Base-by-base conservation (phyloP, 2,113 vertebrate genomes). In the Baryphthengus martii region DNA sequence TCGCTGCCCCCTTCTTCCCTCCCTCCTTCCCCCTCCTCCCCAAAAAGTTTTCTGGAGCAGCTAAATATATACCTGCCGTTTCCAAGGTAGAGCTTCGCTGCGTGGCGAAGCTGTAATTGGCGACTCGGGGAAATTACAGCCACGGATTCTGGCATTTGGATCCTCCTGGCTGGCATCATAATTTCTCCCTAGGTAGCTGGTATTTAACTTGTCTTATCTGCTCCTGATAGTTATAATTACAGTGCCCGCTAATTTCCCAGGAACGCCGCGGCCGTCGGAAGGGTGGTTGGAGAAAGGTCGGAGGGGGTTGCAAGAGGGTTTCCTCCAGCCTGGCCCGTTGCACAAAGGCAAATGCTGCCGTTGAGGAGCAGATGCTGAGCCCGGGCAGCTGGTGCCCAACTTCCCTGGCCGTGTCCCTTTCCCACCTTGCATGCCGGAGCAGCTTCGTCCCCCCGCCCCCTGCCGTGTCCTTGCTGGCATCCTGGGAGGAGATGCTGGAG, bases 181-280 rank as follows among this genome's bases (percentile, higher is more conserved):
- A 97, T 97, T 94, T 95, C 93, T 97, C 96, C 95, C 97, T 88
- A 94, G 94, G 96, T 97, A 95, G 95, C 94, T 98, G 97, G 89
- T 98, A 98, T 98, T 98, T 98, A 98, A 97, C 98, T 97, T 96
- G 97, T 97, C 96, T 96, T 93, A 77, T 94, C 94, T 98, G 95
- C 81, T 95, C 81, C 89, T 80, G 92, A 97, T 97, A 94, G 91
- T 96, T 97, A 79, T 96, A 97, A 98, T 97, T 96, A 96, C 83
- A 81, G 73, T 91, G 93, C 97, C 96, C 93, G 35, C 72, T 92
- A 95, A 95, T 97, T 98, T 96, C 88, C 12, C 83, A 62, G 83
- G 71, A 31, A 78, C 73, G 44, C 44, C 13, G 92, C 90, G 90
- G 89, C 76, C 50, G 11, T 65, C 47, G 88, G 75, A 76, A 95